These are phyloP conservation scores for Neoaliturus tenellus DNA, from an alignment of 2,888 invertebrate genomes.

Conservation along the genomic window DNA sequence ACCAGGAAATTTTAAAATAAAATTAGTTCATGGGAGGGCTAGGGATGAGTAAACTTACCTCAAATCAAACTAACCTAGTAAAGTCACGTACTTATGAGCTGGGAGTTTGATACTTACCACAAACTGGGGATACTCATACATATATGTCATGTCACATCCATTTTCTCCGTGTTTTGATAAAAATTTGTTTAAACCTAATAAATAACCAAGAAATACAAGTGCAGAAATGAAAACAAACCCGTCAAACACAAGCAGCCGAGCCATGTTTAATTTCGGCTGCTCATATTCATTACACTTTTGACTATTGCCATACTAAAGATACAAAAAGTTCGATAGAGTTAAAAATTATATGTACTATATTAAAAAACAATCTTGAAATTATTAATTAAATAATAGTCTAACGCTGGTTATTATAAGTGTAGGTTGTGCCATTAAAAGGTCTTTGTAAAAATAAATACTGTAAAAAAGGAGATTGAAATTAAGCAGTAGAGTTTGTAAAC, in stretches of 20 bases:
- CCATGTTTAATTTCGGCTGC: constrained; percentile 46
- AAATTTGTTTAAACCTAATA: constrained; percentile 81
- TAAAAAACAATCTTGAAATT: too few species aligned
- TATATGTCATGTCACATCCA: constrained; percentile 96
- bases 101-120: constrained; percentile 80
- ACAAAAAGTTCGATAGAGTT: too few species aligned
- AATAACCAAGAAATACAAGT: constrained; percentile 75
- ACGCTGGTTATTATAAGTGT: too few species aligned
- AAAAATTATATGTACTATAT: too few species aligned
- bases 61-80: neutral
- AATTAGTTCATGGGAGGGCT: neutral
- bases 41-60: too few species aligned
- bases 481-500: too few species aligned
- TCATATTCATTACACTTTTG: too few species aligned
- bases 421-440: too few species aligned
- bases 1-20: too few species aligned
- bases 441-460: too few species aligned
- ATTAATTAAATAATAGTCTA: too few species aligned
- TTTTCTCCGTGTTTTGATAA: constrained; percentile 84
- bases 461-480: too few species aligned
- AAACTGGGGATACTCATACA: constrained; percentile 95
- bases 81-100: neutral
- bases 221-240: constrained; percentile 72
- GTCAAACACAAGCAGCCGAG: constrained; percentile 52
- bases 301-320: neutral